A percentile compares a stretch with the other conserved stretches of the same genome.
Evolutionary conservation across 2,888 invertebrate genomes (phyloP).

Genomic region (Pyrocoelia pectoralis): DNA sequence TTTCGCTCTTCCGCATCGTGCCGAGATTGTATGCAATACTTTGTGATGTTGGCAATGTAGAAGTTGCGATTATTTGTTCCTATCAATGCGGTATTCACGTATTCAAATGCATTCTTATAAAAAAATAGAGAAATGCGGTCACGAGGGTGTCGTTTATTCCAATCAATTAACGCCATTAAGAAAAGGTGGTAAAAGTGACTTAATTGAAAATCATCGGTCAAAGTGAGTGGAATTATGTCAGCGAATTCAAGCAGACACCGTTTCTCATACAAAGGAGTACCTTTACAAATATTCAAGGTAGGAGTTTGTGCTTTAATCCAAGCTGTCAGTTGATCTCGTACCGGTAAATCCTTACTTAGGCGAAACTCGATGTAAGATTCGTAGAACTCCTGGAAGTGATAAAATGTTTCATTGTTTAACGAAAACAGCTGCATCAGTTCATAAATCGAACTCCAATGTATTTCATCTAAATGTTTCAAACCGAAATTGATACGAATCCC

Average conservation of each 20-base stretch:
- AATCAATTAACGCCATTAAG: constrained; percentile 14
- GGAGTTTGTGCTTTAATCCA: background rate
- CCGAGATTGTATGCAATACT: background rate
- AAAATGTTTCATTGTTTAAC: constrained; percentile 24
- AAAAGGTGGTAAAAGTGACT: background rate
- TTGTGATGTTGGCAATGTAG: background rate
- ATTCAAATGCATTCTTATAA: background rate
- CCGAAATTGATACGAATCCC: constrained; percentile 3
- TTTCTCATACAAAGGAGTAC: constrained; percentile 19
- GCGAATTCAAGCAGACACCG: constrained; percentile 14
- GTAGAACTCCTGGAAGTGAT: background rate
- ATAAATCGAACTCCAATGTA: constrained; percentile 22
- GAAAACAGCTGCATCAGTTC: constrained; percentile 19
- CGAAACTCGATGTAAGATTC: constrained; percentile 13
- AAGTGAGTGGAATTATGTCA: constrained; percentile 9
- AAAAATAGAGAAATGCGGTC: constrained; percentile 11
- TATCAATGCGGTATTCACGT: background rate
- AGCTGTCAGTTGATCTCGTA: constrained; percentile 11
- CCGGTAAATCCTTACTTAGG: background rate
- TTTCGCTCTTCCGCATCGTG: background rate
- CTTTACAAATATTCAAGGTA: constrained; percentile 1
- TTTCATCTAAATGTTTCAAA: constrained; percentile 6
- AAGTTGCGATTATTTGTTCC: background rate
- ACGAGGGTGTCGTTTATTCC: constrained; percentile 13
- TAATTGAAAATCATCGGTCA: background rate